Evolutionary conservation across 2,888 invertebrate species (phyloP), one percentile per base, ranked within the genome.

Genomic region (Gastracanthus pulcherrimus): DNA sequence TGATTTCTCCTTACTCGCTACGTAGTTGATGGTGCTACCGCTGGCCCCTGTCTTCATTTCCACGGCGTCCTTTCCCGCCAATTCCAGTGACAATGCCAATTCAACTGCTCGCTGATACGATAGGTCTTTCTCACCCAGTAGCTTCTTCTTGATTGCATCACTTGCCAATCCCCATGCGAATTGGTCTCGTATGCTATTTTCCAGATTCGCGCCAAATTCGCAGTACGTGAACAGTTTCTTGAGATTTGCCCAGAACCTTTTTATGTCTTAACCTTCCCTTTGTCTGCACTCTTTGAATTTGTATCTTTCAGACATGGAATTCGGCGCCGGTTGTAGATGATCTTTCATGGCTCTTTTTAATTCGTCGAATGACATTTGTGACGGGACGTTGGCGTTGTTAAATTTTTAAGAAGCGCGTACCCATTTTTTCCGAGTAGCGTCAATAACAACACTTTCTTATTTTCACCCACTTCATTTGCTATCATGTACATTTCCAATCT

Each of bases 311-410:
- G 38, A 9, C 7, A 64, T 19, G 29, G 16, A 2, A 31, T 16
- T 31, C 16, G 60, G 34, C 31, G 29, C n/a, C 13, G 29, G 60
- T 19, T 60, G 60, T 9, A 64, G 19, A 38, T 64, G 36, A 23
- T 64, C 13, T 19, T 36, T 19, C 64, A 64, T 38, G 0, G 38
- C 38, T 9, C 2, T 34, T 3, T 9, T 13, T 0, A 83, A 51
- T 41, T 81, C 75, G 0, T 23, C 19, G 1, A 70, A 66, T 3
- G 76, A 75, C 55, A 79, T 82, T 0, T 29, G n/a, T 3, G 45
- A 38, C 34, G n/a, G 76, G 82, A 4, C 0, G 0, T n/a, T 23
- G 82, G 83, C 16, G 78, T 69, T 55, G 82, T 82, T 41, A 84
- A 76, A 55, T 78, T 82, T 1, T 71, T 48, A 16, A 83, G 16